Base-by-base conservation (phyloP, 2,888 invertebrate genomes). In the Clusia tigrina region DNA sequence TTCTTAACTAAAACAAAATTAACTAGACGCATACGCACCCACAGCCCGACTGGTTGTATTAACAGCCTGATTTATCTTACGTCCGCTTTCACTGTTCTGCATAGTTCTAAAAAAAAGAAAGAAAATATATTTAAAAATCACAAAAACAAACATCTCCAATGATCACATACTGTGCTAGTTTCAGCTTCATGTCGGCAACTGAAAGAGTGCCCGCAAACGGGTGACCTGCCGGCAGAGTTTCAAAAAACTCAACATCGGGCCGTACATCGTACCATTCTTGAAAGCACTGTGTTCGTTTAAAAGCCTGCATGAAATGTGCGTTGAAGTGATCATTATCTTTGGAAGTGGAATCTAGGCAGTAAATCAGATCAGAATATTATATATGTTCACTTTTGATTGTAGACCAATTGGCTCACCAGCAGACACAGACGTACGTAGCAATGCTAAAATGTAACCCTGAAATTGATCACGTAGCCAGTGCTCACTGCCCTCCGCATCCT, bases 381-480 rank as follows among this genome's bases (percentile, higher is more conserved):
- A 26, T 24, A 26, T 18, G 9, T 20, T 37, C 18, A 26, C 54
- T 2, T 25, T 17, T 24, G 17, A 12, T 25, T 32, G 25, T 18
- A 24, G 22, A 10, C 38, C 15, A 23, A n/a, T 5, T 17, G 2
- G 53, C 63, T 51, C 54, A 74, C 74, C 74, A 20, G 65, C 66
- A 15, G 68, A 66, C 24, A 74, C 85, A 37, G 93, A 91, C 9
- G 95, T 94, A 73, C 94, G 87, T 70, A 95, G 80, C 64, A 96
- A 85, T 76, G 93, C 93, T 71, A 95, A 85, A 67, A 94, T 85
- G 80, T 95, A 95, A 57, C 93, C 90, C 69, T 91, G 90, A 81
- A 98, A 98, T 83, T 98, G 98, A 58, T 95, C 91, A 69, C 98
- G 87, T 68, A 98, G 91, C 98, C 98, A 99, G 71, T 94, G 92